Base-by-base conservation (phyloP, 2,888 invertebrate genomes). In the Phania funesta region DNA sequence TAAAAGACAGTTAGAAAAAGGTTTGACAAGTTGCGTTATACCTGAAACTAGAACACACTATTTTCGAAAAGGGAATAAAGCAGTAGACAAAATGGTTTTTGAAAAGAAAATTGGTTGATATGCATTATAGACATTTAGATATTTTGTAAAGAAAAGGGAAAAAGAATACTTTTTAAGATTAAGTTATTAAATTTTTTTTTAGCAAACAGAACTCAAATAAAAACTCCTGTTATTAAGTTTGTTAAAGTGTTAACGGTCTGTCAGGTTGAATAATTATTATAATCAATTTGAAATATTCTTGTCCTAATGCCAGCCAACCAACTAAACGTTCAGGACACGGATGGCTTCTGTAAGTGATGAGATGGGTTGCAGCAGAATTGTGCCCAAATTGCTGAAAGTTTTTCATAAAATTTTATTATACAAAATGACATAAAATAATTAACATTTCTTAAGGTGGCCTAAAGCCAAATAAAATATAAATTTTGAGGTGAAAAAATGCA, bases 401-500 rank as follows among this genome's bases (percentile, higher is more conserved):
- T 71, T 58, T 26, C 64, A 82, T 75, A 81, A 46, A 22, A 74
- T 64, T 78, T 78, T 78, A 75, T 68, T 60, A 78, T 75, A 58
- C 26, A 75, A 75, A 78, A 78, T 70, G 78, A 78, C 82, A 78
- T 75, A 65, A 82, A 82, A 82, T 82, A 82, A 82, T 82, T 78
- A 82, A 78, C 74, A 52, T 75, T 73, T 70, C 54, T 50, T 74
- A 26, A 26, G 11, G 24, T 24, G 38, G 64, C 78, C 82, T 60
- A 2, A 58, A 64, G 82, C 58, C 29, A 70, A 71, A 50, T 24
- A 70, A 58, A 65, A 78, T 50, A 78, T 71, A 78, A 73, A 44
- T 65, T 77, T 78, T 16, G 29, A 68, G 35, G 41, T 16, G 16
- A 54, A 70, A 50, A 64, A 41, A 44, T 26, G 4, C 3, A 32